Evolutionary conservation across 2,113 vertebrate genomes (phyloP).

Genomic region (Calonectris borealis): DNA sequence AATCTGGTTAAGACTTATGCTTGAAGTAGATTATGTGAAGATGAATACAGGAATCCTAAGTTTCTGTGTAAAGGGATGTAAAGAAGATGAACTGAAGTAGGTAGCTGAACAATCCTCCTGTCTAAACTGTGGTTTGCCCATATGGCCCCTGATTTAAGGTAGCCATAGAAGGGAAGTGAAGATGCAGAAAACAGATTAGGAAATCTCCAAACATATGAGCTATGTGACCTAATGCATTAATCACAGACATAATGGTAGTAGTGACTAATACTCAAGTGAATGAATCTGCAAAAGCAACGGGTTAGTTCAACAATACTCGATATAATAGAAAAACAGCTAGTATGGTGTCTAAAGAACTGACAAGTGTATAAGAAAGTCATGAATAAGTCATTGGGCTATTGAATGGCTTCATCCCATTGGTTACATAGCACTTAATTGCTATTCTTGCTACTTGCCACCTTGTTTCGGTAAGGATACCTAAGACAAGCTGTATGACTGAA

Average conservation of each 20-base stretch:
- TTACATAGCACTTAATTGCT: neutral
- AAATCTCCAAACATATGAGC: neutral
- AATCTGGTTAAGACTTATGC: neutral
- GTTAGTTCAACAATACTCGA: neutral
- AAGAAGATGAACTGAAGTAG: neutral
- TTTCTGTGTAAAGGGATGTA: neutral
- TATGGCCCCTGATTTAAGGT: neutral
- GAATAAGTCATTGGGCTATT: neutral
- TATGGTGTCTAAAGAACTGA: neutral
- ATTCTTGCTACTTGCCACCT: neutral
- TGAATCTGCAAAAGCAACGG: neutral
- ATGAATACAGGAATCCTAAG: neutral
- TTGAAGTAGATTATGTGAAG: neutral
- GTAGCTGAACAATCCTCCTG: neutral
- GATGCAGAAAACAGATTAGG: neutral
- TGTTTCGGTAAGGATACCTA: neutral
- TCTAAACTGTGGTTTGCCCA: neutral
- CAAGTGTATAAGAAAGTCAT: neutral
- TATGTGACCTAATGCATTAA: neutral
- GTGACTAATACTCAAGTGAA: neutral
- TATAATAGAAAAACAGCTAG: neutral
- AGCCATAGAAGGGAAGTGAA: neutral
- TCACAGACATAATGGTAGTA: neutral
- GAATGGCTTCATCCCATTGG: neutral
- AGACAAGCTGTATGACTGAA: neutral